Conservation (phyloP, 1,140 invertebrate species). For the Drosophila quadrilineata region DNA sequence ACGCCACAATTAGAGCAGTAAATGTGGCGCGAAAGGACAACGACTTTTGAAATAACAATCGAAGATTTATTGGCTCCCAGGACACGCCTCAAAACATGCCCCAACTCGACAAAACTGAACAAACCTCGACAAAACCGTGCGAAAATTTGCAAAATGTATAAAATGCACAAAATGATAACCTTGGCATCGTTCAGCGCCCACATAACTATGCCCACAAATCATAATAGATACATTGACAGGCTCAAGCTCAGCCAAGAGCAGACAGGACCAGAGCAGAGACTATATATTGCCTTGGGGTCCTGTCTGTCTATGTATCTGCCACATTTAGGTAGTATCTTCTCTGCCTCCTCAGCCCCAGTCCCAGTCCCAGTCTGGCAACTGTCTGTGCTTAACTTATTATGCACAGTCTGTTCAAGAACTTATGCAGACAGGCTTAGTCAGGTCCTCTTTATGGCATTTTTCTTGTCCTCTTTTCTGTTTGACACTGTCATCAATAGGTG, state of each 20-base stretch:
- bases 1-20: constrained; percentile 64
- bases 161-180: constrained; percentile 10
- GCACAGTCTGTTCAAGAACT: constrained; percentile 31
- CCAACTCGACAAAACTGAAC: neutral
- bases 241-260: neutral
- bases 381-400: constrained; percentile 34
- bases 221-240: constrained; percentile 53
- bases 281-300: neutral
- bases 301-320: neutral
- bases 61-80: constrained; percentile 59
- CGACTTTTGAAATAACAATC: constrained; percentile 45
- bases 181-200: constrained; percentile 17
- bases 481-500: neutral
- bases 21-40: constrained; percentile 54
- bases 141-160: constrained; percentile 36
- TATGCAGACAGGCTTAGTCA: constrained; percentile 52
- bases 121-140: neutral
- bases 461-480: constrained; percentile 29
- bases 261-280: too few species aligned
- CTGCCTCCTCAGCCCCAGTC: too few species aligned
- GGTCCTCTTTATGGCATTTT: constrained; percentile 16
- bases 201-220: constrained; percentile 63
- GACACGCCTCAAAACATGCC: too few species aligned
- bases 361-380: neutral
- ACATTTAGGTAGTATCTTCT: too few species aligned